A percentile compares a stretch with the other conserved stretches of the same genome.
phyloP scores from a whole-genome alignment of 2,113 vertebrate species.

The Lutjanus erythropterus region DNA sequence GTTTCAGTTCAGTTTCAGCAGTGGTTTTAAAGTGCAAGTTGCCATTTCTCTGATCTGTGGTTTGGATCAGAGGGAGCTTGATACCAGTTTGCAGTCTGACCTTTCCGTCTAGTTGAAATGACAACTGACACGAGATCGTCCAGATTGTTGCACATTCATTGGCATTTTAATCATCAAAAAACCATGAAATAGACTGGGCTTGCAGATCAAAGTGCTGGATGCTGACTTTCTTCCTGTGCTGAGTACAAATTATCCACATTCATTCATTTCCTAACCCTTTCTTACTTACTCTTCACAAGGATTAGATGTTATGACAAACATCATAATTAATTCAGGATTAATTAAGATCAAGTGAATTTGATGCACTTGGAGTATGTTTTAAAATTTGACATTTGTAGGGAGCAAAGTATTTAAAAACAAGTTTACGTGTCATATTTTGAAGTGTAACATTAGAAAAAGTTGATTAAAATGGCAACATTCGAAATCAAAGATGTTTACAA shows the following conservation, averaged over 20 bases:
- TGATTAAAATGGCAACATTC: no score
- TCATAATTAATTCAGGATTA: no score
- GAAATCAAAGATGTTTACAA: no score
- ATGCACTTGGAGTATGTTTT: not conserved
- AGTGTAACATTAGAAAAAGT: no score
- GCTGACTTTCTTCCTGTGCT: not conserved
- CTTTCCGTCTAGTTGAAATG: slow-evolving; percentile 48
- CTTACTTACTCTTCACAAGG: not conserved
- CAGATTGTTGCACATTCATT: slow-evolving; percentile 55
- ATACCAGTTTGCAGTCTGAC: slow-evolving; percentile 45
- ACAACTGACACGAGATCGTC: slow-evolving; percentile 46
- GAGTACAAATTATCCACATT: slow-evolving; percentile 5
- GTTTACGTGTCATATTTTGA: no score
- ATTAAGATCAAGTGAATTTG: not conserved
- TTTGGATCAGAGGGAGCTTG: slow-evolving; percentile 24
- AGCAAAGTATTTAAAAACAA: no score
- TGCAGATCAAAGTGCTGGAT: slow-evolving; percentile 19
- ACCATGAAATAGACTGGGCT: not conserved
- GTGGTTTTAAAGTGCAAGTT: slow-evolving; percentile 25
- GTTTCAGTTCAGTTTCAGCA: no score
- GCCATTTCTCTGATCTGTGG: slow-evolving; percentile 16
- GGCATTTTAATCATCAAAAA: slow-evolving; percentile 60
- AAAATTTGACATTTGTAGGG: no score
- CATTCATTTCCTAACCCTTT: not conserved
- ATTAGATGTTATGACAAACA: not conserved